Evolutionary conservation across 1,140 invertebrate genomes (phyloP).

Genomic region (Drosophila ogumai): DNA sequence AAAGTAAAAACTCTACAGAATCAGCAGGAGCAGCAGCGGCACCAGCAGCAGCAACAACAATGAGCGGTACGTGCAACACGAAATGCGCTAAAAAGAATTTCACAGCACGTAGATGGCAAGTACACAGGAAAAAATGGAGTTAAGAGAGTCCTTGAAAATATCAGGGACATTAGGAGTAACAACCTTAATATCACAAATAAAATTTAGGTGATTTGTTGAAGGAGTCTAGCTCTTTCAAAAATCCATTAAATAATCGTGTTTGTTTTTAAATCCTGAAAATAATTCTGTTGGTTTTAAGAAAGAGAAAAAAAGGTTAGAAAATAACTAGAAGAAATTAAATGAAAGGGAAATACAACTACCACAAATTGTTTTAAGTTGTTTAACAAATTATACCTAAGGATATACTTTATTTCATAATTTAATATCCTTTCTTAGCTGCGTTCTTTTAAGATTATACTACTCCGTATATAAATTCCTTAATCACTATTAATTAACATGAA

Average conservation of each 20-base stretch:
- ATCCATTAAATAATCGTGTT: no score
- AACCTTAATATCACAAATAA: not conserved
- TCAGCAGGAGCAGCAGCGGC: conserved; percentile 40
- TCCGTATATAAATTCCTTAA: no score
- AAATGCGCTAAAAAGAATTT: conserved; percentile 77
- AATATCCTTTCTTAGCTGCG: not conserved
- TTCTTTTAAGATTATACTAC: rapidly evolving
- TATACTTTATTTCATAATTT: no score
- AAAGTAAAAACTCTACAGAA: conserved; percentile 48
- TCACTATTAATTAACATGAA: not conserved
- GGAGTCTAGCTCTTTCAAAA: not conserved
- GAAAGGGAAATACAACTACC: no score
- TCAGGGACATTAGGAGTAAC: not conserved
- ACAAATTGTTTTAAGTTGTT: no score
- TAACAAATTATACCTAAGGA: no score
- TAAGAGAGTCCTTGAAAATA: not conserved
- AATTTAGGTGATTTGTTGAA: not conserved
- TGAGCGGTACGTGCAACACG: conserved; percentile 59
- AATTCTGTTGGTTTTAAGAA: no score
- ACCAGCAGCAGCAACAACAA: conserved; percentile 41
- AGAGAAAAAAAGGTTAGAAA: no score
- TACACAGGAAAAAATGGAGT: not conserved
- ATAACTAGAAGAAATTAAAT: no score
- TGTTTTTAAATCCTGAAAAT: no score
- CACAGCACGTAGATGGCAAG: conserved; percentile 65